Evolutionary conservation across 2,888 invertebrate genomes (phyloP).

Genomic region (Cantharis rustica): DNA sequence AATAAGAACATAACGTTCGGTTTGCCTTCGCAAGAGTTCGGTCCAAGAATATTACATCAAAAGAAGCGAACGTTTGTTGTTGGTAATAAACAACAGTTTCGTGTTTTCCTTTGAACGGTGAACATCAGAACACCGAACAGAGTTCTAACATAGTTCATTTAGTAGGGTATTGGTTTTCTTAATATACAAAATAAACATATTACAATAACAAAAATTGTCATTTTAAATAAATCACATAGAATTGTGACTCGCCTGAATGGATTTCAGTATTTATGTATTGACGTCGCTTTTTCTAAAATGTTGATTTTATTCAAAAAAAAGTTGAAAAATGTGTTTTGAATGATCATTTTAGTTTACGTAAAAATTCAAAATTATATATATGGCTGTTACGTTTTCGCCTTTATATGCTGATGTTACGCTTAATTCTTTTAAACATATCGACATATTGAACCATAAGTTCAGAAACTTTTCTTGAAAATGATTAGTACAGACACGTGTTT

Average conservation of each 20-base stretch:
- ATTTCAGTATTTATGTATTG: background rate
- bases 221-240: background rate
- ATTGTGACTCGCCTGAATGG: background rate
- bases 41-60: background rate
- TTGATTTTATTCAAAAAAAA: background rate
- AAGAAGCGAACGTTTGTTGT: background rate
- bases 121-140: background rate
- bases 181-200: too few species aligned
- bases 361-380: background rate
- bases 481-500: background rate
- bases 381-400: too few species aligned
- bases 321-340: background rate
- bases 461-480: too few species aligned
- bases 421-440: too few species aligned
- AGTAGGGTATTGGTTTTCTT: background rate
- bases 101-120: background rate
- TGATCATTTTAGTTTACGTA: background rate
- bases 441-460: too few species aligned
- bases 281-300: background rate
- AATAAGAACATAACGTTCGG: background rate
- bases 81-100: background rate
- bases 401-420: too few species aligned
- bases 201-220: too few species aligned
- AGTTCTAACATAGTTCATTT: background rate
- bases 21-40: background rate